These are phyloP conservation scores for Sorex maritimensis DNA, from an alignment of 2,797 vertebrate species.

Conservation along the genomic window DNA sequence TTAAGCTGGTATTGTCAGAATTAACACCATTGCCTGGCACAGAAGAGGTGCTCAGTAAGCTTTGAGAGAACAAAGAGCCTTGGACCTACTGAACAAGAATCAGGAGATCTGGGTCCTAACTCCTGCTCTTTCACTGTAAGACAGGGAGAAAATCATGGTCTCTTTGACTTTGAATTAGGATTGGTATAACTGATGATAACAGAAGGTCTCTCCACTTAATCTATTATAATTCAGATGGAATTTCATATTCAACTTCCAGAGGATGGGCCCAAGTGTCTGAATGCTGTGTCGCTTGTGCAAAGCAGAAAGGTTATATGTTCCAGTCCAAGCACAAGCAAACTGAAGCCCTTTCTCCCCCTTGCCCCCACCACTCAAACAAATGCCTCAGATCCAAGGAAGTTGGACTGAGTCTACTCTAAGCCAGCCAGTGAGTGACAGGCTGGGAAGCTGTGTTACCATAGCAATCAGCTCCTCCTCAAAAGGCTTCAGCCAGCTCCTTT, in stretches of 20 bases:
- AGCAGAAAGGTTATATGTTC: conserved; percentile 56
- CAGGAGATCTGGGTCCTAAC: conserved; percentile 15
- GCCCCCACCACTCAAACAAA: conserved; percentile 75
- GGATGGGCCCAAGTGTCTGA: conserved; percentile 19
- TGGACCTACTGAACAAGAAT: conserved; percentile 24
- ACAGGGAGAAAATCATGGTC: conserved; percentile 28
- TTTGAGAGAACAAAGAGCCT: conserved; percentile 3
- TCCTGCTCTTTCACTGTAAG: conserved; percentile 41
- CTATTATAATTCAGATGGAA: conserved; percentile 20
- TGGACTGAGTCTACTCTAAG: conserved; percentile 54
- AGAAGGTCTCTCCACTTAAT: neutral
- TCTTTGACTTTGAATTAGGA: conserved; percentile 47
- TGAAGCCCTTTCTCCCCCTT: conserved; percentile 58
- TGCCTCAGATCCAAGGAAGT: conserved; percentile 74
- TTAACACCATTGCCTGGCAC: conserved; percentile 46
- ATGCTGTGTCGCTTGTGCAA: neutral
- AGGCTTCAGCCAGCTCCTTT: conserved; percentile 78
- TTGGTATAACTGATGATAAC: conserved; percentile 52
- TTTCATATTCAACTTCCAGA: conserved; percentile 41
- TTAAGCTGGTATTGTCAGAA: conserved; percentile 58
- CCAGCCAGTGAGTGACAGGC: conserved; percentile 72
- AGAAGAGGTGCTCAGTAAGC: conserved; percentile 69
- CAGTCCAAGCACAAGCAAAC: conserved; percentile 54
- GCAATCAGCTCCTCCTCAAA: conserved; percentile 85
- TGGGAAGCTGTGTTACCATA: conserved; percentile 86